These are phyloP conservation scores for Spodoptera picta DNA, from an alignment of 2,888 invertebrate species.

Conservation along the genomic window DNA sequence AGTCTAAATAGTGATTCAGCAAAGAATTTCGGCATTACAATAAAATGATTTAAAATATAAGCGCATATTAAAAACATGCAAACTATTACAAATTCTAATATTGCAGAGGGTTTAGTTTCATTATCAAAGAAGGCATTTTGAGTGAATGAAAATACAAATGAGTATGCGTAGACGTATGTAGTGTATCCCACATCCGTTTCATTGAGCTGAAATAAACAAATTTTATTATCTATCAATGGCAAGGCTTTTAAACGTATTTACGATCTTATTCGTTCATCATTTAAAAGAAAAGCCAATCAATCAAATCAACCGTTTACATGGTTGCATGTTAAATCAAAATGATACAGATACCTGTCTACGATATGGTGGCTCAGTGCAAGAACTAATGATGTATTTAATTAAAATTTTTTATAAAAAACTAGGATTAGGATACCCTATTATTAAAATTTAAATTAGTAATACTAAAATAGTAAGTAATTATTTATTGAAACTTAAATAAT, in stretches of 20 bases:
- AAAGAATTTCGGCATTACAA: conserved; percentile 71
- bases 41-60: conserved; percentile 59
- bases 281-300: not conserved
- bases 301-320: too few species aligned
- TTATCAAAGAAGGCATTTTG: conserved; percentile 58
- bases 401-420: too few species aligned
- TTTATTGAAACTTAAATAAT: too few species aligned
- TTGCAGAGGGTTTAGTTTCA: conserved; percentile 65
- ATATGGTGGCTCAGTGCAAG: too few species aligned
- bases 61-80: conserved; percentile 59
- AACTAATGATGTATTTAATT: too few species aligned
- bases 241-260: too few species aligned
- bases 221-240: not conserved
- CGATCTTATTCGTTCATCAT: not conserved
- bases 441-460: too few species aligned
- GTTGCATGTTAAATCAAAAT: too few species aligned
- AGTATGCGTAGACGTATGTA: conserved; percentile 65
- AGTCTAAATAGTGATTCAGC: conserved; percentile 67
- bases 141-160: conserved; percentile 62
- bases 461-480: too few species aligned
- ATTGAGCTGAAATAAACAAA: conserved; percentile 61
- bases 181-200: conserved; percentile 57
- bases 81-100: conserved; percentile 63
- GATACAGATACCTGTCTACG: too few species aligned
- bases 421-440: too few species aligned